phyloP scores from a whole-genome alignment of 2,888 invertebrate genomes.

The Meganola albula region DNA sequence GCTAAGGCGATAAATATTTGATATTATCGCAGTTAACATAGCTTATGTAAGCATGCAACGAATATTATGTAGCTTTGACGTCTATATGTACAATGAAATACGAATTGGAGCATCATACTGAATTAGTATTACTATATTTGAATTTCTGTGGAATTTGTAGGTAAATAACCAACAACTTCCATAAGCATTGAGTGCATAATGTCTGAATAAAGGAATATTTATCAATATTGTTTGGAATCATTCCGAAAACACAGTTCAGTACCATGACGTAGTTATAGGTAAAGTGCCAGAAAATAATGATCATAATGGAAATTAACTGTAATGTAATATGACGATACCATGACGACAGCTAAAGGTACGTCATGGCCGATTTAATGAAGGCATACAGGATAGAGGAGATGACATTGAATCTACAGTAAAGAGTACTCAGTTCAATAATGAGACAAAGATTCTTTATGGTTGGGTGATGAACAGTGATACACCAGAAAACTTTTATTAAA shows the following conservation, averaged over 20 bases:
- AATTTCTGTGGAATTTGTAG: too few relatives aligned
- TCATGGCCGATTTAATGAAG: slow-evolving; percentile 18
- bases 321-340: too few relatives aligned
- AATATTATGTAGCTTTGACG: background rate
- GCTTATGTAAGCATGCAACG: slow-evolving; percentile 15
- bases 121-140: too few relatives aligned
- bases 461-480: too few relatives aligned
- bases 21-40: slow-evolving; percentile 16
- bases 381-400: slow-evolving; percentile 20
- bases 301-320: too few relatives aligned
- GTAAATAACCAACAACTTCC: too few relatives aligned
- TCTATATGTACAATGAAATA: too few relatives aligned
- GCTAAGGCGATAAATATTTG: slow-evolving; percentile 12
- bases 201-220: slow-evolving; percentile 6
- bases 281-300: too few relatives aligned
- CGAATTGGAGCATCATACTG: too few relatives aligned
- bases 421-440: slow-evolving; percentile 5
- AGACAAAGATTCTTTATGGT: slow-evolving; percentile 17
- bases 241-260: too few relatives aligned
- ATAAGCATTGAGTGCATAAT: background rate
- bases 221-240: too few relatives aligned
- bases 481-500: too few relatives aligned
- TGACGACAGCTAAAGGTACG: slow-evolving; percentile 17
- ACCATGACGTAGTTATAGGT: slow-evolving; percentile 10
- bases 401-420: slow-evolving; percentile 26